Evolutionary conservation across 2,888 invertebrate species (phyloP), one percentile per base, ranked within the genome.

Genomic region (Alloscopus bannaensis): DNA sequence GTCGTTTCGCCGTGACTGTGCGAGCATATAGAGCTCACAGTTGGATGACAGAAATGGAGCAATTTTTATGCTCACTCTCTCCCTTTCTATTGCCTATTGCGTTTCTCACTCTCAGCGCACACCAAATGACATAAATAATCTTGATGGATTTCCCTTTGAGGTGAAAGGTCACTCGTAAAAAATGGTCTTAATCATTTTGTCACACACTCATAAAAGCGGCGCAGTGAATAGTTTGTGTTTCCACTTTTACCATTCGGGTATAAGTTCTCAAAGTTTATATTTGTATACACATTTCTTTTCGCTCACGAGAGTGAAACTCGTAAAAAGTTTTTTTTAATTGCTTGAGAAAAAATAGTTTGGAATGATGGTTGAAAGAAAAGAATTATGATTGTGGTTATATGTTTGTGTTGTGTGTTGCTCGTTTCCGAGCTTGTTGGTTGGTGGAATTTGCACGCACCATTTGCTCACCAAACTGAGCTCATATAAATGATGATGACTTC

Each of bases 61-160:
- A 36, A 36, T 45, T 45, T 45, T 45, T 45, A 13, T 36, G 36
- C 8, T 36, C 36, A 8, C 36, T 36, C 36, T 36, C 36, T 36
- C 36, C 13, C 36, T 36, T n/a, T 47, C 18, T n/a, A n/a, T n/a
- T n/a, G n/a, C n/a, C n/a, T n/a, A n/a, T n/a, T n/a, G n/a, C n/a
- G n/a, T n/a, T n/a, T 47, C 18, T 47, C n/a, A 16, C 36, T 36
- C 36, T 36, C 36, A 8, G 8, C 36, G 13, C 6, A 13, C 13
- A 36, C 13, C 36, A 20, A 68, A 55, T 3, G 52, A 31, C 26
- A 40, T 50, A 31, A 3, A 71, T 60, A 71, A 71, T 69, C 69
- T 69, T 69, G 69, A 69, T 72, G 52, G 55, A 40, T 72, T 72
- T 72, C 20, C 40, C 72, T 72, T 64, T 42, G 50, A 42, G 72